Evolutionary conservation across 2,797 vertebrate species (phyloP).

Genomic region (Passerculus sandwichensis): DNA sequence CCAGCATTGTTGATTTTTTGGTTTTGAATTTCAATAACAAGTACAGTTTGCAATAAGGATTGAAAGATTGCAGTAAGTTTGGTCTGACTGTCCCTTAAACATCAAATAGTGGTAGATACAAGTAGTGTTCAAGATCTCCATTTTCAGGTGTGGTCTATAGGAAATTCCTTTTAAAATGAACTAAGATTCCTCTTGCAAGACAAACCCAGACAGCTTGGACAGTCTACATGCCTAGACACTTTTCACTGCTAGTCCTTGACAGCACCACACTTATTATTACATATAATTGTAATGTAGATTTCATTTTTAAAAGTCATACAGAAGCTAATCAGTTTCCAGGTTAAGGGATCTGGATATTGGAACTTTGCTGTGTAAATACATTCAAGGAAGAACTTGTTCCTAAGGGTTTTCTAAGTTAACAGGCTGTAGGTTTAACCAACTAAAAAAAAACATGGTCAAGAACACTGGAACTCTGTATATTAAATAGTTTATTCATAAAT

Average conservation of each 20-base stretch:
- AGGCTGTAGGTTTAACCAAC: background rate
- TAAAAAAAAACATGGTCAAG: background rate
- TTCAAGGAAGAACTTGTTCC: background rate
- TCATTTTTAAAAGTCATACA: background rate
- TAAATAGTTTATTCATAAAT: background rate
- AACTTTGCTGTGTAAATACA: background rate
- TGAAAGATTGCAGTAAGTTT: background rate
- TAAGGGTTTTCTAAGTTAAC: background rate
- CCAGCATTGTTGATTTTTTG: background rate
- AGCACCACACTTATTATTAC: background rate
- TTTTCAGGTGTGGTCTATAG: background rate
- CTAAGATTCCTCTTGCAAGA: background rate
- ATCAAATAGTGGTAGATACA: background rate
- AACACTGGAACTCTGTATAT: background rate
- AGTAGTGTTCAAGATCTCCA: background rate
- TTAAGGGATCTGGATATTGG: background rate
- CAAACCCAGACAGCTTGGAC: background rate
- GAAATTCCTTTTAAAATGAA: background rate
- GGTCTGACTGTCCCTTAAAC: background rate
- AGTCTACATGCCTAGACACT: background rate
- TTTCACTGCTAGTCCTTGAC: background rate
- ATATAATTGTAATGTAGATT: background rate
- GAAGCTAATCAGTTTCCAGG: background rate
- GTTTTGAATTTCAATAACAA: background rate
- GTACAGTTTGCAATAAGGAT: background rate